Conservation (phyloP, 2,888 invertebrate genomes). For the Tetropium fuscum region DNA sequence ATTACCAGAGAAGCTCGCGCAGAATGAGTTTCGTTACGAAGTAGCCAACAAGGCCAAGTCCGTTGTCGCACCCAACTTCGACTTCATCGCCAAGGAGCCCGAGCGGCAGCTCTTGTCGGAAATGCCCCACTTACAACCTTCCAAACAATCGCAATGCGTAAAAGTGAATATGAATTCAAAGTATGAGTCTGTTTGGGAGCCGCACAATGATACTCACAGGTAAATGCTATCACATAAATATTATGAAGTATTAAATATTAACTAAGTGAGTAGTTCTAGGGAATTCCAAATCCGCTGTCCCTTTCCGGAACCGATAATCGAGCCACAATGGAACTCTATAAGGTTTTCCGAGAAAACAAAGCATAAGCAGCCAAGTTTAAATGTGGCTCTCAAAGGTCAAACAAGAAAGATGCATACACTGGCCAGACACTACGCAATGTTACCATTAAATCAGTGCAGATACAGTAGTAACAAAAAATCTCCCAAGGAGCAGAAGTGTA, state of each 20-base stretch:
- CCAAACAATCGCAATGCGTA: conserved; percentile 34
- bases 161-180: background rate
- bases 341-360: background rate
- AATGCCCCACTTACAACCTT: conserved; percentile 42
- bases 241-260: background rate
- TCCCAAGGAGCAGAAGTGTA: background rate
- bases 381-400: background rate
- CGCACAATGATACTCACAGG: background rate
- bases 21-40: conserved; percentile 27
- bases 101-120: conserved; percentile 19
- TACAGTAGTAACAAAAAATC: too few relatives aligned
- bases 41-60: conserved; percentile 33
- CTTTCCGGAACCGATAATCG: background rate
- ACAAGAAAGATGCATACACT: background rate
- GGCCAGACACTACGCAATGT: background rate
- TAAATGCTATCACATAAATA: background rate
- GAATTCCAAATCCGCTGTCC: background rate
- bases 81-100: conserved; percentile 23
- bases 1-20: conserved; percentile 12
- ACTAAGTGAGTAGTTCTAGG: background rate
- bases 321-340: background rate
- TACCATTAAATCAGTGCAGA: too few relatives aligned
- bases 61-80: conserved; percentile 28
- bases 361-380: background rate
- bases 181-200: conserved; percentile 4